These are phyloP conservation scores for Sorex fumeus DNA, from an alignment of 2,113 vertebrate species.

Conservation along the genomic window DNA sequence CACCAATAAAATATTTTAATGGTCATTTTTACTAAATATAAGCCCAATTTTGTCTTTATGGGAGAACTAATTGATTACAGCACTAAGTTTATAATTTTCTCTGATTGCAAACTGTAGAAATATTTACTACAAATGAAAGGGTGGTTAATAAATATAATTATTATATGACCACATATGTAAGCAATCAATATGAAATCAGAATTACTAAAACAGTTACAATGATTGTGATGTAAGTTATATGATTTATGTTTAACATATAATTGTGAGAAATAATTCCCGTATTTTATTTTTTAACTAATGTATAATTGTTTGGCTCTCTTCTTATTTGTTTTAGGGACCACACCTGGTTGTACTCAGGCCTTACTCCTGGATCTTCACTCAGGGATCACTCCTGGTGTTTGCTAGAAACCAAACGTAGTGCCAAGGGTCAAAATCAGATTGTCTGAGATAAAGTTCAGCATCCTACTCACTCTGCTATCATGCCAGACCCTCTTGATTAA, in stretches of 20 bases:
- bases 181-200: background rate
- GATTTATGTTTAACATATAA: background rate
- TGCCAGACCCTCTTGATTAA: background rate
- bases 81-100: background rate
- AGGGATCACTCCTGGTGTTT: too few relatives aligned
- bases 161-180: background rate
- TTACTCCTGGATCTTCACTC: too few relatives aligned
- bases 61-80: background rate
- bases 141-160: background rate
- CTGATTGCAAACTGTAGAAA: slow-evolving; percentile 6
- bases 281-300: background rate
- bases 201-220: slow-evolving; percentile 29
- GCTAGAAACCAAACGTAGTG: too few relatives aligned
- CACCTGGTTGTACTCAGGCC: too few relatives aligned
- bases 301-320: background rate
- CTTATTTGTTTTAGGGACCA: too few relatives aligned
- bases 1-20: background rate
- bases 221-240: background rate
- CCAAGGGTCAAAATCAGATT: too few relatives aligned
- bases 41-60: background rate
- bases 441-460: too few relatives aligned
- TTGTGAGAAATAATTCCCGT: slow-evolving; percentile 22
- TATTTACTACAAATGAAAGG: background rate
- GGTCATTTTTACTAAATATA: background rate
- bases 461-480: too few relatives aligned